phyloP scores from a whole-genome alignment of 2,113 vertebrate species.

The Ophthalmolycus amberensis region DNA sequence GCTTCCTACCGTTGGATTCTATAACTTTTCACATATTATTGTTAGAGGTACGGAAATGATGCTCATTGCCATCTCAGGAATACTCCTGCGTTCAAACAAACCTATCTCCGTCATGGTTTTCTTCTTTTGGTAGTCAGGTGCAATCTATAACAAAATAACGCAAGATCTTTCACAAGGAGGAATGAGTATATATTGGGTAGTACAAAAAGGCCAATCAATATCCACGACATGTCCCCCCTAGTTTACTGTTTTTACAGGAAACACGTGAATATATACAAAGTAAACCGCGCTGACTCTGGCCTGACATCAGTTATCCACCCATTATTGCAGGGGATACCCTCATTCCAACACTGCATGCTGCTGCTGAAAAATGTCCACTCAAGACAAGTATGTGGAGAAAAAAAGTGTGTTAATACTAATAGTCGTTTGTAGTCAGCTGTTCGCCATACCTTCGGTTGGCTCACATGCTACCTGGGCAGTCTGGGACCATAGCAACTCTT shows the following conservation, averaged over 20 bases:
- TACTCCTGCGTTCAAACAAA: too few species aligned
- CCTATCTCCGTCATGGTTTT: too few species aligned
- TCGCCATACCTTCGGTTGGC: background rate
- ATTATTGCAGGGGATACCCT: background rate
- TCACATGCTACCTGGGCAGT: background rate
- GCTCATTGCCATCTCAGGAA: too few species aligned
- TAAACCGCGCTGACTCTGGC: background rate
- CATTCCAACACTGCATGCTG: background rate
- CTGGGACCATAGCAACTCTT: background rate
- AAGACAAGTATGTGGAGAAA: background rate
- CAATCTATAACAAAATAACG: too few species aligned
- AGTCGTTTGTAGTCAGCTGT: background rate
- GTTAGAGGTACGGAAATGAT: too few species aligned
- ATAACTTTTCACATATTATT: too few species aligned
- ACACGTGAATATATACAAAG: background rate
- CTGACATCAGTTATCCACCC: background rate
- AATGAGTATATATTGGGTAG: too few species aligned
- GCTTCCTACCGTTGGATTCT: too few species aligned
- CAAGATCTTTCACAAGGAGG: too few species aligned
- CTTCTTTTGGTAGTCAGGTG: too few species aligned
- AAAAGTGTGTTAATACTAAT: background rate
- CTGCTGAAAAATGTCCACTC: background rate
- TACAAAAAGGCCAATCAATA: too few species aligned
- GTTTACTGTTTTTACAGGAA: background rate
- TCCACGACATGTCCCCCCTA: too few species aligned